A percentile compares a stretch with the other conserved stretches of the same genome.
Conservation (phyloP, 2,113 vertebrate species). For the Carlito syrichta region DNA sequence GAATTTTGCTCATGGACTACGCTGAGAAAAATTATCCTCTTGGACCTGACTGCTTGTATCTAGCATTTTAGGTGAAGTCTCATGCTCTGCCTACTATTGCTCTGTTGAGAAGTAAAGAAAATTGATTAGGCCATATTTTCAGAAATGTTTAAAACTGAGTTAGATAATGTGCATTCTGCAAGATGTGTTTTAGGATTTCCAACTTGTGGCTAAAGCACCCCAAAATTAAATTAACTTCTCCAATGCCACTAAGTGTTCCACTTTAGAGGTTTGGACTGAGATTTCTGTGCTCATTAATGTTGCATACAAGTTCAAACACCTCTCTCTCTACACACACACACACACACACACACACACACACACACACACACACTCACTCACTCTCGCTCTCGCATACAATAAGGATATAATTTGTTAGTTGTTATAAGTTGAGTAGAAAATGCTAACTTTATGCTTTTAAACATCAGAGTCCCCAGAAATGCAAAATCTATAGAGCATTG, state of each 20-base stretch:
- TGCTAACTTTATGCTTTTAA: constrained; percentile 23
- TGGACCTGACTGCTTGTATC: neutral
- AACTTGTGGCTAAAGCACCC: neutral
- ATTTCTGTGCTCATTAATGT: neutral
- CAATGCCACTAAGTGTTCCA: neutral
- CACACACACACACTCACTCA: neutral
- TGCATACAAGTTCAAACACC: neutral
- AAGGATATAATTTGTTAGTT: neutral
- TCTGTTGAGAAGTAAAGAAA: constrained; percentile 3
- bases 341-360: neutral
- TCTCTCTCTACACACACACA: neutral
- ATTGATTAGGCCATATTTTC: constrained; percentile 9
- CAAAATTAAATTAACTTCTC: neutral
- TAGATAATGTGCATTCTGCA: neutral
- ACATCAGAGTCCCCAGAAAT: neutral
- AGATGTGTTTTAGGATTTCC: neutral
- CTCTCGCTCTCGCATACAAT: neutral
- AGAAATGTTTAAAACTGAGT: constrained; percentile 29
- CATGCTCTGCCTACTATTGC: neutral
- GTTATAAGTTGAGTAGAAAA: neutral
- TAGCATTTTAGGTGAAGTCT: neutral
- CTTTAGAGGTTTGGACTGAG: neutral
- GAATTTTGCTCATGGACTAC: neutral
- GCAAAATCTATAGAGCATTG: neutral
- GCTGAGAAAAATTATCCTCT: constrained; percentile 20